Conservation (phyloP, 2,113 vertebrate species). For the Myotis lucifugus region DNA sequence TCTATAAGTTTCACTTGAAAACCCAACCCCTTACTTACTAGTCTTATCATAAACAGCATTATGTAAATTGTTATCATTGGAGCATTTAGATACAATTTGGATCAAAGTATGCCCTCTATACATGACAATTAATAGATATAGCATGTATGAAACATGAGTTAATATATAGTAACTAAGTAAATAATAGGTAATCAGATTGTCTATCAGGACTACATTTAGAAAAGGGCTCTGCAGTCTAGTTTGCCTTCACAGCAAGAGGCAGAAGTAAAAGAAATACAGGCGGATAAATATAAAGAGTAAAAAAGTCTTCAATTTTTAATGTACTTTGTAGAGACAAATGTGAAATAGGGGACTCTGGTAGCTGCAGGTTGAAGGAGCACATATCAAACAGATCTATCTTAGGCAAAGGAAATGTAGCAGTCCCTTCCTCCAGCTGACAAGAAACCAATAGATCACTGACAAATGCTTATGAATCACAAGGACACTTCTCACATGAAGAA, state of each 20-base stretch:
- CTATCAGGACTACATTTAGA: neutral
- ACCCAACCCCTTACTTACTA: slow-evolving; percentile 37
- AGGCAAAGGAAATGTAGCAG: slow-evolving; percentile 23
- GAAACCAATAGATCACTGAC: slow-evolving; percentile 61
- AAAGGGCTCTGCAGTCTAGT: neutral
- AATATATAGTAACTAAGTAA: neutral
- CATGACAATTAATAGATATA: slow-evolving; percentile 47
- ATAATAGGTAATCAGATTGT: neutral
- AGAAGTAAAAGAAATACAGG: slow-evolving; percentile 44
- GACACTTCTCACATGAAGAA: slow-evolving; percentile 9
- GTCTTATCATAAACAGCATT: slow-evolving; percentile 33
- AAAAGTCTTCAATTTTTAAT: slow-evolving; percentile 49
- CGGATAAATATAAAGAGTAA: neutral
- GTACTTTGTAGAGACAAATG: slow-evolving; percentile 28
- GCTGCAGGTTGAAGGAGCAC: slow-evolving; percentile 19
- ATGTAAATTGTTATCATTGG: slow-evolving; percentile 60
- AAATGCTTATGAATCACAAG: slow-evolving; percentile 50
- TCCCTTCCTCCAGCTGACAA: slow-evolving; percentile 44
- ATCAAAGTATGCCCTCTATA: slow-evolving; percentile 40
- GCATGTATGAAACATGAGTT: neutral
- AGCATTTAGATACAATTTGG: slow-evolving; percentile 28
- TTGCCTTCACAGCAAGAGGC: neutral
- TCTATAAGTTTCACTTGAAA: slow-evolving; percentile 59
- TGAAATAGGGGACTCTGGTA: slow-evolving; percentile 39
- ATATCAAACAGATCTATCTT: slow-evolving; percentile 65